Evolutionary conservation across 2,113 vertebrate genomes (phyloP), one percentile per base, ranked within the genome.

Genomic region (Alethe diademata): DNA sequence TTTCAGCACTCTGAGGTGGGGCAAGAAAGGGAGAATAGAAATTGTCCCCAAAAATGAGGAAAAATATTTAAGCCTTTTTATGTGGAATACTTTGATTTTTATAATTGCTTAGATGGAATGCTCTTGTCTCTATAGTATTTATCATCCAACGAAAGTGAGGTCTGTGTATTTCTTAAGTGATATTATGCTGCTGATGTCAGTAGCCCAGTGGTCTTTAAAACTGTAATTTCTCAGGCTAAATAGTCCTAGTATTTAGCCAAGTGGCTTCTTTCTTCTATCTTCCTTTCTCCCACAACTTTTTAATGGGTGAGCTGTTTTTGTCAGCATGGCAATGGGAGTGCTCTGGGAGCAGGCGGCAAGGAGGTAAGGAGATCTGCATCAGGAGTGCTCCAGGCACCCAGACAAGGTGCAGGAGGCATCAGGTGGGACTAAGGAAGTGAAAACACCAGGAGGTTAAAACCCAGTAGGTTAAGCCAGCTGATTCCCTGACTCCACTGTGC

Each of bases 21-120:
- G 19, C 18, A 31, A 78, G 26, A 95, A 53, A 6, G 3, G 14
- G 40, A 43, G 18, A 19, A 23, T 70, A 54, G 29, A 86, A 67
- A 35, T 26, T 92, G 19, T 95, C 53, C 75, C 65, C 48, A 75
- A 5, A 96, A 71, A 87, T 51, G 69, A 78, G 42, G 38, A 86
- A 95, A 88, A 96, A 94, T 73, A 91, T 94, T 96, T 95, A 90
- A 90, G 86, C 92, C 45, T 95, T 93, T 83, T 56, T 72, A 83
- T 82, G 61, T 86, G 67, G 66, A 86, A 93, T 92, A 90, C 65
- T 20, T 76, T 40, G 3, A 36, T 83, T 94, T 96, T 95, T 61
- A 95, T 95, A 82, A 50, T 96, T 93, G 72, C 78, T 91, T 80
- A 88, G 85, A 71, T 86, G 42, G 93, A 92, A 56, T 95, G 70